Base-by-base conservation (phyloP, 2,888 invertebrate genomes). In the Girardia tigrina region DNA sequence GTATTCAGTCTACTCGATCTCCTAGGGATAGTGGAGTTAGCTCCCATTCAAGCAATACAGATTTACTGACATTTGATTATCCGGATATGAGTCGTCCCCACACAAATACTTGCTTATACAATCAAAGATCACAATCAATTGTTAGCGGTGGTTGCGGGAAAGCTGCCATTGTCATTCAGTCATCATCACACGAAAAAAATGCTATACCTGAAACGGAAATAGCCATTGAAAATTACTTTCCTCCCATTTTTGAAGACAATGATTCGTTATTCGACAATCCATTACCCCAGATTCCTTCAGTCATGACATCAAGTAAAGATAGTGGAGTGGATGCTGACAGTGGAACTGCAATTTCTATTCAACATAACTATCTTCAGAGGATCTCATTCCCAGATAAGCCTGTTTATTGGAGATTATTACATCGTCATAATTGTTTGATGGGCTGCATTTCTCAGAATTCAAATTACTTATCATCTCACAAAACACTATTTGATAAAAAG, bases 241-340 rank as follows among this genome's bases (percentile, higher is more conserved):
- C 56, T 56, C 56, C 56, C n/a, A 56, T 56, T 56, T 56, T 56
- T 56, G 56, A 56, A 56, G 56, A 56, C 56, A 56, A 56, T 56
- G 56, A 56, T 56, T 56, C 56, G 56, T 23, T 56, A 20, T 56
- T 56, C n/a, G 56, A 56, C 23, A 56, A 56, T 23, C 23, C 56
- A 4, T 12, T 56, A n/a, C 56, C 56, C 23, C 56, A 56, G 23
- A 56, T 56, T 56, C 56, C 56, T 56, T 56, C 56, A 20, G 23
- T 56, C 4, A 56, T 56, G 56, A 56, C 56, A 56, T 56, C 56
- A 20, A 56, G 56, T n/a, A 56, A 56, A 56, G 56, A 56, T 23
- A 56, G 56, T n/a, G 56, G 56, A n/a, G 56, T 56, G 6, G 56
- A 56, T n/a, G 56, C 56, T 56, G 56, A 56, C 56, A 56, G 56